Percentiles rank a stretch among this genome's conserved stretches.
Evolutionary conservation across 2,888 invertebrate genomes (phyloP).

Genomic region (Andrena chrysosceles): DNA sequence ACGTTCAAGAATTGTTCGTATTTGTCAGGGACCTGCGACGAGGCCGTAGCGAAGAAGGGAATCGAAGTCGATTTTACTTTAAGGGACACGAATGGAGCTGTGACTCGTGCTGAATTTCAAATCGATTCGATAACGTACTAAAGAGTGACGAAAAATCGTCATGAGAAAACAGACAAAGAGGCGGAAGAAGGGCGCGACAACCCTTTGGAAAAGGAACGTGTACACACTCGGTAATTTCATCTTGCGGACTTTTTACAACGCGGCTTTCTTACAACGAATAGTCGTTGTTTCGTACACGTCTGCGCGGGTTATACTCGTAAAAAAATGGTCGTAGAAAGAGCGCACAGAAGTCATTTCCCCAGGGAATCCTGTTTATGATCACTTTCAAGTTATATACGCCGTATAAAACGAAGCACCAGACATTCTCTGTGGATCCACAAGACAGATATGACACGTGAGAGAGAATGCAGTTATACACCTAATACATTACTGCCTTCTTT

Average conservation of each 20-base stretch:
- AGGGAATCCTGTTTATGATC: constrained; percentile 73
- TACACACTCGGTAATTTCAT: constrained; percentile 59
- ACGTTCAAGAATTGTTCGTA: constrained; percentile 75
- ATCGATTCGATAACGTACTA: constrained; percentile 53
- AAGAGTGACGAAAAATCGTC: constrained; percentile 64
- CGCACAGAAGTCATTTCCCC: constrained; percentile 70
- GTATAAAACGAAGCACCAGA: constrained; percentile 63
- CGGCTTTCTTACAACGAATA: constrained; percentile 50
- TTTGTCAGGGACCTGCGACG: constrained; percentile 73
- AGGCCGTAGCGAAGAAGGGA: constrained; percentile 50
- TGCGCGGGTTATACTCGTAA: constrained; percentile 55
- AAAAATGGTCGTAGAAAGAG: constrained; percentile 57
- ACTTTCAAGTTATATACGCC: constrained; percentile 70
- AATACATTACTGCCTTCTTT: neutral
- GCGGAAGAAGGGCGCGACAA: neutral
- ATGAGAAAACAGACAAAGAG: constrained; percentile 11
- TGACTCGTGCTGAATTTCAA: constrained; percentile 71
- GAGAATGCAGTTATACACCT: constrained; percentile 28
- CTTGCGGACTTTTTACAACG: constrained; percentile 49
- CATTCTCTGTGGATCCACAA: constrained; percentile 45
- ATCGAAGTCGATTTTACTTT: constrained; percentile 68
- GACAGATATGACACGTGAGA: constrained; percentile 54
- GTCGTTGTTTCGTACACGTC: constrained; percentile 44
- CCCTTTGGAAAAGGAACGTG: constrained; percentile 17
- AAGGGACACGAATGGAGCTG: constrained; percentile 68